Conservation (phyloP, 37 sponge, comb jelly and placozoan species). For the Bolinopsis microptera region DNA sequence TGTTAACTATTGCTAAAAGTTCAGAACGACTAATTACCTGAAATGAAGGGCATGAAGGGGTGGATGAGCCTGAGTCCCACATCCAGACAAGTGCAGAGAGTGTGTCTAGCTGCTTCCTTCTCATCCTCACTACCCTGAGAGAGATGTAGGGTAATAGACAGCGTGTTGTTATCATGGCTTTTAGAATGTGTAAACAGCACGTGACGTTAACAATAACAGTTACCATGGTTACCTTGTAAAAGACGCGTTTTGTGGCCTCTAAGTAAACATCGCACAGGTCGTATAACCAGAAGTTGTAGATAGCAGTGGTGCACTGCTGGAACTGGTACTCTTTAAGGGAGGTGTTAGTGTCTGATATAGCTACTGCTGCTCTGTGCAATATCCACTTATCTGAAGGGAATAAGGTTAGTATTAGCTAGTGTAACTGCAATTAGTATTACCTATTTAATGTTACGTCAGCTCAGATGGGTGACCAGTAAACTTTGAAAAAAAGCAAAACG, state of each 20-base stretch:
- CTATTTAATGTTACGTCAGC: no score
- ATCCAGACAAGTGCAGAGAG: slow-evolving; percentile 91
- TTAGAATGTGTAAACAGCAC: no score
- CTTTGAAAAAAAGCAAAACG: no score
- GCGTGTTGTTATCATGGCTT: background rate
- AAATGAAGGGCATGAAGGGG: slow-evolving; percentile 95
- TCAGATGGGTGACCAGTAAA: no score
- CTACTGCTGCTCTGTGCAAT: slow-evolving; percentile 78
- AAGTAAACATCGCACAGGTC: slow-evolving; percentile 98
- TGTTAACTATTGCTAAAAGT: no score
- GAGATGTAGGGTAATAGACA: background rate
- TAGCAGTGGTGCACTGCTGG: slow-evolving; percentile 83
- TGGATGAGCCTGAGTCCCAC: slow-evolving; percentile 83
- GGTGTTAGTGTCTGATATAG: slow-evolving; percentile 78
- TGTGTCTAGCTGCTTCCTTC: slow-evolving; percentile 49
- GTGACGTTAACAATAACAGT: no score
- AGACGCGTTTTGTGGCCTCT: slow-evolving; percentile 69
- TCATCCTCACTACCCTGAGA: slow-evolving; percentile 5
- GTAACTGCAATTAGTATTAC: no score
- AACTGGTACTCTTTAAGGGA: slow-evolving; percentile 91
- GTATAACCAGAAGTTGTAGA: slow-evolving; percentile 98
- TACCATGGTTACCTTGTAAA: slow-evolving; percentile 34
- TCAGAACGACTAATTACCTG: no score
- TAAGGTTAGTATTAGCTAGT: background rate
- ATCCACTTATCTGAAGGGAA: slow-evolving; percentile 89